Base-by-base conservation (phyloP, 2,888 invertebrate species). In the Pollenia angustigena region DNA sequence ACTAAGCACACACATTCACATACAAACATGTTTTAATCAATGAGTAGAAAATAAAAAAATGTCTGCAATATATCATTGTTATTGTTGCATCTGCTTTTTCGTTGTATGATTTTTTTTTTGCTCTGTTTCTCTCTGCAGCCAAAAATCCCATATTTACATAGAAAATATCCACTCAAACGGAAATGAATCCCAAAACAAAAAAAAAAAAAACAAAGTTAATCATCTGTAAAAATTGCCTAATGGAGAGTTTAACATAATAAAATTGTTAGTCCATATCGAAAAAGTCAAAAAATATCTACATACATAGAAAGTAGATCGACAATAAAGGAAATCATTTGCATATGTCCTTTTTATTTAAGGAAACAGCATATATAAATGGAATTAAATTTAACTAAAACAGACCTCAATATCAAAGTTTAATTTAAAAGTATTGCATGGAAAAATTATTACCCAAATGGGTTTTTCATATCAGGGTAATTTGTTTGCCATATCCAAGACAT, bases 141-240 rank as follows among this genome's bases (percentile, higher is more conserved):
- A 85, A 85, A 81, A 50, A 48, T 71, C 12, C 50, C 46, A 52
- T 14, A 79, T 82, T 79, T 68, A 42, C 78, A 79, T 82, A 64
- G 32, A 78, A 72, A 48, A 81, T 16, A 85, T 42, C 56, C 79
- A 82, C 79, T 78, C 56, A 79, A 69, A 56, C 23, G 82, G 62
- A 85, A 82, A 62, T 82, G n/a, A 82, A 74, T 7, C 14, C 42
- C 14, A 16, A 54, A 42, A 62, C 9, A 18, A 64, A 78, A 68
- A 54, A 68, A 32, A 32, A 76, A 72, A 78, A 54, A 68, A 32
- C 52, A 60, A 68, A 79, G 62, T 48, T 81, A 85, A 85, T 85
- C 85, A 79, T 79, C 82, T 79, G 82, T 78, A 69, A 82, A 82
- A 82, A 85, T 85, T 85, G 85, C 74, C 74, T 85, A 85, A 85